Evolutionary conservation across 2,797 vertebrate species (phyloP).

Genomic region (Bufotes viridis): DNA sequence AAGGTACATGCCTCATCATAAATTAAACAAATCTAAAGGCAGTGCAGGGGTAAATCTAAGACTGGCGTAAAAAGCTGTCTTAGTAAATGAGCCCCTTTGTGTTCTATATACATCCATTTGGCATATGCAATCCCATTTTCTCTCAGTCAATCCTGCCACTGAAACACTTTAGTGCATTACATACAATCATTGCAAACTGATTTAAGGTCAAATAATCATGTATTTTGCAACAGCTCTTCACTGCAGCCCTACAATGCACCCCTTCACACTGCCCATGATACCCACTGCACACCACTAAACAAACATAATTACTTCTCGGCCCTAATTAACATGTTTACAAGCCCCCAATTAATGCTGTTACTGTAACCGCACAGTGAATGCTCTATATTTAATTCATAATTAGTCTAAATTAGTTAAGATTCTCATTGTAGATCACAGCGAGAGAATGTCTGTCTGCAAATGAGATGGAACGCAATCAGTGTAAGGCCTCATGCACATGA

Average conservation of each 20-base stretch:
- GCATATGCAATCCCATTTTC: neutral
- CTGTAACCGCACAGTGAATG: neutral
- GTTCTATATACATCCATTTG: neutral
- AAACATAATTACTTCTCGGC: conserved; percentile 1
- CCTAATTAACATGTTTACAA: conserved; percentile 16
- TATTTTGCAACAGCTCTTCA: neutral
- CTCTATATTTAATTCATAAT: conserved; percentile 20
- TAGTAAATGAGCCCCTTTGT: no score
- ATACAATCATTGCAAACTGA: neutral
- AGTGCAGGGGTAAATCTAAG: no score
- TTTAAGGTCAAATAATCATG: neutral
- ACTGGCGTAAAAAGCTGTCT: no score
- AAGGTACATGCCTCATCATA: no score
- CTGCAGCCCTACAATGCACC: neutral
- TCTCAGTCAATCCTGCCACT: neutral
- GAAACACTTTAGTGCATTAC: neutral
- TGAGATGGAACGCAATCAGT: neutral
- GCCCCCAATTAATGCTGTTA: neutral
- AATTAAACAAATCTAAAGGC: no score
- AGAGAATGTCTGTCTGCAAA: neutral
- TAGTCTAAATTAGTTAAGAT: conserved; percentile 1
- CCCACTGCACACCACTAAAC: neutral
- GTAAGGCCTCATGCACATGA: no score
- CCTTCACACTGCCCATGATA: neutral
- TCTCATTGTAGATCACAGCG: neutral